A percentile compares a stretch with the other conserved stretches of the same genome.
phyloP scores from a whole-genome alignment of 2,888 invertebrate genomes.

The Biston stratarius region DNA sequence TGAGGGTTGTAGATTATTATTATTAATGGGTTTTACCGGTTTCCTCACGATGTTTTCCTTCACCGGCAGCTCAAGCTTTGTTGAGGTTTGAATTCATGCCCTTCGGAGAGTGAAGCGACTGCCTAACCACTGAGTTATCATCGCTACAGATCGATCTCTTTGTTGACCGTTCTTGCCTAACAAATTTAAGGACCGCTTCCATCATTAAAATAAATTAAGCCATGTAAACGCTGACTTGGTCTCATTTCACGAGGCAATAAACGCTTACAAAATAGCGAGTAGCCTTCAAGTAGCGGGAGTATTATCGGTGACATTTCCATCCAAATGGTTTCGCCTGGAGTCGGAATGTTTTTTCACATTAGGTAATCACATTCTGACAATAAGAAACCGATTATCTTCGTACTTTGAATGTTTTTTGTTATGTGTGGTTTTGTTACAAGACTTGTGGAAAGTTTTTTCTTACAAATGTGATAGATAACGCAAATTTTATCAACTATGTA shows the following conservation, averaged over 20 bases:
- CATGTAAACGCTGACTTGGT: conserved; percentile 15
- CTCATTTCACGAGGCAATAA: conserved; percentile 30
- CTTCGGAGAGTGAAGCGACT: too few species aligned
- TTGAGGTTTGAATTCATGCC: too few species aligned
- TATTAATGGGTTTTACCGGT: too few species aligned
- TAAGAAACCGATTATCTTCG: conserved; percentile 29
- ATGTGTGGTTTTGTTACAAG: conserved; percentile 14
- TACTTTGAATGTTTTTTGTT: conserved; percentile 28
- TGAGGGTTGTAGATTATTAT: too few species aligned
- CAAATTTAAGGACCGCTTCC: neutral
- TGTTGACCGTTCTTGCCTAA: too few species aligned
- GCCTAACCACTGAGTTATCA: too few species aligned
- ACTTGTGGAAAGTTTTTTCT: conserved; percentile 9
- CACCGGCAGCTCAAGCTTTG: too few species aligned
- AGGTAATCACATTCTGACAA: conserved; percentile 28
- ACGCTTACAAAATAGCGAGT: conserved; percentile 34
- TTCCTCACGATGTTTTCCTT: too few species aligned
- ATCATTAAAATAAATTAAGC: conserved; percentile 15
- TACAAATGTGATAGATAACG: neutral
- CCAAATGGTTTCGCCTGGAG: conserved; percentile 32
- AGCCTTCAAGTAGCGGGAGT: conserved; percentile 17
- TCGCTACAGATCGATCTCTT: too few species aligned
- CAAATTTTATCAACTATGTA: too few species aligned
- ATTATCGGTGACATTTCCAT: conserved; percentile 36
- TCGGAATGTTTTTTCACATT: conserved; percentile 34